A percentile compares a stretch with the other conserved stretches of the same genome.
These are phyloP conservation scores for Sylvia atricapilla DNA, from an alignment of 2,113 vertebrate genomes.

Conservation along the genomic window DNA sequence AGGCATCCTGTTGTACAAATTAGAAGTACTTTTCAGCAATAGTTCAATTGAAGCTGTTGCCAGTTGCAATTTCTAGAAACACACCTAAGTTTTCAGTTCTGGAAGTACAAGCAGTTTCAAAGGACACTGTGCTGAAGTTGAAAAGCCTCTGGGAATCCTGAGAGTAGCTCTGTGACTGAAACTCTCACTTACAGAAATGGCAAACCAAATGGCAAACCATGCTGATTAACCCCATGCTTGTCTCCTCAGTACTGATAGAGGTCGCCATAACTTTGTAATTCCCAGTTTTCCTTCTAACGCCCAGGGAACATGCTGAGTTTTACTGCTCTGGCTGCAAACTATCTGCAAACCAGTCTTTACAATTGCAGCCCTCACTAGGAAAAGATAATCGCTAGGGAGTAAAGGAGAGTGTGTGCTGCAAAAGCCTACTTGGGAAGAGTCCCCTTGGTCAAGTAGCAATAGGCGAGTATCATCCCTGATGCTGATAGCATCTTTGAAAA, in stretches of 20 bases:
- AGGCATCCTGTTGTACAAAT: neutral
- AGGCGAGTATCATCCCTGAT: neutral
- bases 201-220: neutral
- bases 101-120: neutral
- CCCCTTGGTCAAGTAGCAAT: neutral
- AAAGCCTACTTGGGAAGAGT: neutral
- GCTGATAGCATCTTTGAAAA: neutral
- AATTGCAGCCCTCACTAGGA: neutral
- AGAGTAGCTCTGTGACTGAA: neutral
- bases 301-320: neutral
- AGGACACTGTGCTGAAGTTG: neutral
- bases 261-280: fast-evolving
- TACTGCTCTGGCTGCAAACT: neutral
- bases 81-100: neutral
- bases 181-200: neutral
- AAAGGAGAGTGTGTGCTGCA: neutral
- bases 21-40: neutral
- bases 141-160: neutral
- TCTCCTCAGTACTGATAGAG: neutral
- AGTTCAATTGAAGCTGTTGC: neutral
- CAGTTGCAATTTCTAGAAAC: neutral
- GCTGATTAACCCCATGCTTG: neutral
- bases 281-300: neutral
- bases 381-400: neutral
- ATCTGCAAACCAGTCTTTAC: neutral